phyloP scores from a whole-genome alignment of 2,113 vertebrate species.

The Oryctolagus cuniculus region DNA sequence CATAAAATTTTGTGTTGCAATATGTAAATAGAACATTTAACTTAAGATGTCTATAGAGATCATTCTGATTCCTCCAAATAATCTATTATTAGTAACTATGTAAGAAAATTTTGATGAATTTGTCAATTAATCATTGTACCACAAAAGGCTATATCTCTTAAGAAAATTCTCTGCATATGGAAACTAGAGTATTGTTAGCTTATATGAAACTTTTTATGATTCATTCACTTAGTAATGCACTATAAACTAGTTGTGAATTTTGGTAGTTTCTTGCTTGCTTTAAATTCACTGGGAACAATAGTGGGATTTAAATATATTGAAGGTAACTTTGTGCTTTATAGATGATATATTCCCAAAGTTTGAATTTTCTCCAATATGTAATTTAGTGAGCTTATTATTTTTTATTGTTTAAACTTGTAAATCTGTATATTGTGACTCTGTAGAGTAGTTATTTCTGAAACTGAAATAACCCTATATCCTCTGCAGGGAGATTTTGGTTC shows the following conservation, averaged over 20 bases:
- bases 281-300: not conserved
- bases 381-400: constrained; percentile 42
- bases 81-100: not conserved
- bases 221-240: not conserved
- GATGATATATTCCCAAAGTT: constrained; percentile 36
- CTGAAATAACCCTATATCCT: not conserved
- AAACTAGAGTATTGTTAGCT: not conserved
- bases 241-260: not conserved
- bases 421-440: not conserved
- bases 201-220: not conserved
- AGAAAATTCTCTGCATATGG: not conserved
- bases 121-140: not conserved
- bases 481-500: not conserved
- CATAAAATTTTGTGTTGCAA: not conserved
- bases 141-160: not conserved
- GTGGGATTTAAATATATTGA: not conserved
- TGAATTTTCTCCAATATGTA: constrained; percentile 37
- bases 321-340: constrained; percentile 5
- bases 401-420: constrained; percentile 49
- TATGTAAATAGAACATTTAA: not conserved
- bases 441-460: not conserved
- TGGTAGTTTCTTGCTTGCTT: constrained; percentile 18
- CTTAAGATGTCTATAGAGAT: not conserved
- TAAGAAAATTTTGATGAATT: not conserved
- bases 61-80: not conserved